Evolutionary conservation across 2,113 vertebrate species (phyloP), one percentile per base, ranked within the genome.

Genomic region (Globicephala melas): DNA sequence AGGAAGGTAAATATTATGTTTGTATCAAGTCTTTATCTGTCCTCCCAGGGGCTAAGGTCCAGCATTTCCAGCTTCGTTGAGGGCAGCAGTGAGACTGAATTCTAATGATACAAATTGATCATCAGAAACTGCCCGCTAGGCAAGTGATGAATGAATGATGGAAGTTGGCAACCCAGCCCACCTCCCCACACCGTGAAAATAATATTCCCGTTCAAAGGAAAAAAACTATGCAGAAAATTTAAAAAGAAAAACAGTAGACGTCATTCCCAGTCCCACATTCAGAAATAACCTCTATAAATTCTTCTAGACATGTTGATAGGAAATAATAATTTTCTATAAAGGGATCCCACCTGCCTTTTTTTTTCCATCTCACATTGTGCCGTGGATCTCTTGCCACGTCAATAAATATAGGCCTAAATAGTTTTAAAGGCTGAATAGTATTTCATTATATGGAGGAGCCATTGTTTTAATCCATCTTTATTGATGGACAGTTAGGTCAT

Each of bases 401-500:
- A 71, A 8, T 87, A 83, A 76, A 88, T 58, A 79, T 0, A 67
- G 60, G 38, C 68, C 94, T 86, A 12, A 53, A 20, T 95, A 17
- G 0, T 84, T 95, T 74, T 79, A 96, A 91, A 79, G 93, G 62
- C 84, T 26, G 77, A 89, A 84, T 86, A 84, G 86, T 83, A 83
- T 90, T 96, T 89, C 94, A 88, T 90, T 91, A 36, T 31, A 76
- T 4, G 41, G 63, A 68, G 60, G 95, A 96, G 80, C 94, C 94
- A 77, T n/a, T 94, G 15, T 97, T 94, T 95, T 44, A 62, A 84
- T 80, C 65, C 0, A 0, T 68, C 96, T 98, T 95, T 97, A 94
- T 96, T 44, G 92, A 14, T 85, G 80, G 83, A 36, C 74, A 67
- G 92, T 86, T 87, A 97, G 97, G 92, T 96, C 90, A 90, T 88